Evolutionary conservation across 35 echinoderm and acorn worm species (phyloP).

Genomic region (Ptychodera flava): DNA sequence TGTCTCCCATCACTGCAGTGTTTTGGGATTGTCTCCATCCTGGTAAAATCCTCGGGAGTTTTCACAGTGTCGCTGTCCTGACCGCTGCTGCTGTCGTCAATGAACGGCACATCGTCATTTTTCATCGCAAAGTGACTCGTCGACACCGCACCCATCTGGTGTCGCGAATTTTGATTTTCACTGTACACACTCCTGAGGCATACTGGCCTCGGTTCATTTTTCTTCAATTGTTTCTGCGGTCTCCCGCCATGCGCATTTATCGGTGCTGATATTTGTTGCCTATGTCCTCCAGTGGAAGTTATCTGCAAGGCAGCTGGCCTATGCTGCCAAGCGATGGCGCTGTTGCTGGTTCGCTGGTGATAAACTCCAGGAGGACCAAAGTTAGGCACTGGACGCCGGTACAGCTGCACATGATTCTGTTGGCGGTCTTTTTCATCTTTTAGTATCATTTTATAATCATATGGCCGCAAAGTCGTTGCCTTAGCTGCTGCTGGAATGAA

Average conservation of each 20-base stretch:
- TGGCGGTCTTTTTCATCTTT: not conserved
- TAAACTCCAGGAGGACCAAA: not conserved
- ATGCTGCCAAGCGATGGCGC: no score
- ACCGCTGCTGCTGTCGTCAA: not conserved
- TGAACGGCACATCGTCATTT: not conserved
- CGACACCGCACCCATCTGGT: not conserved
- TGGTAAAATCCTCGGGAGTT: not conserved
- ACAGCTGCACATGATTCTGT: not conserved
- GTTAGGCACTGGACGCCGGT: not conserved
- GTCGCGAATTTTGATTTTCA: not conserved
- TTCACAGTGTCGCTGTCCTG: not conserved
- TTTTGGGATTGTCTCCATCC: no score
- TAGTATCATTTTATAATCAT: not conserved
- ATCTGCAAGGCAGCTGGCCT: no score
- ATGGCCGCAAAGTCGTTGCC: not conserved
- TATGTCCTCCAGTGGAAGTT: not conserved
- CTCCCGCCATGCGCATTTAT: not conserved
- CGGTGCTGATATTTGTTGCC: not conserved
- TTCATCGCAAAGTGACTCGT: not conserved
- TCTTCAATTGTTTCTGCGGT: not conserved
- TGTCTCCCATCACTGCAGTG: no score
- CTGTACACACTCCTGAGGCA: not conserved
- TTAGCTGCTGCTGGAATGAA: not conserved
- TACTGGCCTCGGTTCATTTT: not conserved
- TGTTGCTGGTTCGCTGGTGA: not conserved